A percentile compares a stretch with the other conserved stretches of the same genome.
Evolutionary conservation across 2,888 invertebrate genomes (phyloP).

Genomic region (Platycheirus rosarum): DNA sequence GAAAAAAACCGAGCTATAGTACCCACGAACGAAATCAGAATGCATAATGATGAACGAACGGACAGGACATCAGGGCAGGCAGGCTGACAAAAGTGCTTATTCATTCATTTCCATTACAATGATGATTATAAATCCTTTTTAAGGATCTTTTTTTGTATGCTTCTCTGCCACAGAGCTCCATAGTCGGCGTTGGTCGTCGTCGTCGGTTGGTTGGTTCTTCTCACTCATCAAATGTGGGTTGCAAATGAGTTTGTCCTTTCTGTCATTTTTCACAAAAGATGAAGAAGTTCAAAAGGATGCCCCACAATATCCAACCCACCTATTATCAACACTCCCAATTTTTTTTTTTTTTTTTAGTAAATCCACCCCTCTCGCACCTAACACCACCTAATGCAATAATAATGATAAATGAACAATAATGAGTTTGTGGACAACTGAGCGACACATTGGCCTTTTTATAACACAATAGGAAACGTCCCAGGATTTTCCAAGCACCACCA

Average conservation of each 20-base stretch:
- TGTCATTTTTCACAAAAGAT: conserved; percentile 73
- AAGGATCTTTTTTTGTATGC: conserved; percentile 31
- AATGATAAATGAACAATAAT: conserved; percentile 74
- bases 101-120: conserved; percentile 74
- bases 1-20: conserved; percentile 13
- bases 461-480: conserved; percentile 56
- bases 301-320: background rate
- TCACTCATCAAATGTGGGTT: conserved; percentile 64
- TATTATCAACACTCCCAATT: conserved; percentile 26
- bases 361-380: conserved; percentile 22
- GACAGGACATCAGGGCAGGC: conserved; percentile 19
- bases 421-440: conserved; percentile 73
- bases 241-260: conserved; percentile 73
- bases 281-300: conserved; percentile 60
- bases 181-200: background rate
- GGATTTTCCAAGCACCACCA: conserved; percentile 42
- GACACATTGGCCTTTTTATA: conserved; percentile 72
- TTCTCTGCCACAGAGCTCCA: conserved; percentile 9
- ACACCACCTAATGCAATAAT: conserved; percentile 68
- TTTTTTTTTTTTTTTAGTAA: conserved; percentile 1
- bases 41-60: conserved; percentile 68
- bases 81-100: conserved; percentile 60
- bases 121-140: conserved; percentile 72
- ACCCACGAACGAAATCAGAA: conserved; percentile 61
- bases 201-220: conserved; percentile 12